These are phyloP conservation scores for Chiridota heheva DNA, from an alignment of 35 echinoderm and acorn worm species.

Conservation along the genomic window DNA sequence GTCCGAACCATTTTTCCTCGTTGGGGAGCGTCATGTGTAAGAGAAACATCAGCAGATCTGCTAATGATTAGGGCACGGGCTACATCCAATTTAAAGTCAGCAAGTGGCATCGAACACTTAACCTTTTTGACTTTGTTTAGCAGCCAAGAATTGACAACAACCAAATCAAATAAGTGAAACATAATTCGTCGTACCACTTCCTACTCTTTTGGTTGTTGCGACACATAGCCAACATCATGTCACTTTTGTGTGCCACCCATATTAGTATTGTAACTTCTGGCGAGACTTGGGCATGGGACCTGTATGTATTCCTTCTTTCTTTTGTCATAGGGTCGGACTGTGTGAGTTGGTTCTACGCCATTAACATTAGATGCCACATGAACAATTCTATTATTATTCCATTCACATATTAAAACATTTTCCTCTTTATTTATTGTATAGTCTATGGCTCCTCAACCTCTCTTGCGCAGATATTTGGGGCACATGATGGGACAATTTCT, in stretches of 20 bases:
- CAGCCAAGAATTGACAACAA: constrained; percentile 18
- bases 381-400: neutral
- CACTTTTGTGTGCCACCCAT: neutral
- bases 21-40: too few species aligned
- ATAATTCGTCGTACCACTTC: constrained; percentile 18
- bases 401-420: neutral
- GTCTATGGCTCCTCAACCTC: neutral
- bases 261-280: neutral
- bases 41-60: neutral
- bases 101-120: neutral
- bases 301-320: constrained; percentile 11
- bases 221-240: constrained; percentile 5
- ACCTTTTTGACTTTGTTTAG: constrained; percentile 11
- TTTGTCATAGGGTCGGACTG: neutral
- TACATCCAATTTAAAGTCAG: constrained; percentile 6
- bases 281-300: constrained; percentile 2
- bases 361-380: neutral
- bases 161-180: constrained; percentile 2
- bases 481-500: neutral
- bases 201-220: constrained; percentile 3
- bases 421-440: constrained; percentile 1
- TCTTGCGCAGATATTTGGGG: neutral
- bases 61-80: neutral
- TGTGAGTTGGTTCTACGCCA: neutral
- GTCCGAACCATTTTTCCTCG: neutral